Conservation (phyloP, 2,113 vertebrate species). For the Setophaga petechia region DNA sequence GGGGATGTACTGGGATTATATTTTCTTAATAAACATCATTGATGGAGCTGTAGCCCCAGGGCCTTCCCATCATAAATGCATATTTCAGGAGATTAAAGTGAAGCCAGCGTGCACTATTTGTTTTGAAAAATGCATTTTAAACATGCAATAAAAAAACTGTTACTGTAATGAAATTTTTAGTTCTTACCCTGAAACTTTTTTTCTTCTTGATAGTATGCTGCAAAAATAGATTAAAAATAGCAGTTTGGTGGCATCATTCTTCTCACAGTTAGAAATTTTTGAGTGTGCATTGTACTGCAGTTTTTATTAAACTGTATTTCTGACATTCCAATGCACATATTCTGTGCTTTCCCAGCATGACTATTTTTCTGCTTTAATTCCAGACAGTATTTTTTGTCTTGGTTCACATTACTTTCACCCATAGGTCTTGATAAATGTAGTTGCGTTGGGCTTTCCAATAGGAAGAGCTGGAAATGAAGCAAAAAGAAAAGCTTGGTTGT, state of each 20-base stretch:
- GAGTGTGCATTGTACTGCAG: slow-evolving; percentile 26
- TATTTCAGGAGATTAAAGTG: slow-evolving; percentile 66
- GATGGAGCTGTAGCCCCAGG: slow-evolving; percentile 4
- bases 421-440: not conserved
- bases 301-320: slow-evolving; percentile 45
- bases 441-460: not conserved
- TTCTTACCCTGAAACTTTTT: slow-evolving; percentile 54
- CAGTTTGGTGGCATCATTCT: slow-evolving; percentile 7
- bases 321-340: not conserved
- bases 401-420: not conserved
- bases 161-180: slow-evolving; percentile 69
- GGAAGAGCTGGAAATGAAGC: not conserved
- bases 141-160: slow-evolving; percentile 75
- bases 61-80: slow-evolving; percentile 26
- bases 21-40: slow-evolving; percentile 63
- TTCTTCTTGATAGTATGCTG: slow-evolving; percentile 42
- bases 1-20: slow-evolving; percentile 59
- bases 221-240: slow-evolving; percentile 60
- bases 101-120: slow-evolving; percentile 64
- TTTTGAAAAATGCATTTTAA: slow-evolving; percentile 70
- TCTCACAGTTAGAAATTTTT: not conserved
- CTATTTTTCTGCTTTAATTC: slow-evolving; percentile 41
- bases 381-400: slow-evolving; percentile 18
- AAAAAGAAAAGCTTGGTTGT: not conserved
- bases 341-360: not conserved